Evolutionary conservation across 2,888 invertebrate species (phyloP), one percentile per base, ranked within the genome.

Genomic region (Dasysyrphus tricinctus): DNA sequence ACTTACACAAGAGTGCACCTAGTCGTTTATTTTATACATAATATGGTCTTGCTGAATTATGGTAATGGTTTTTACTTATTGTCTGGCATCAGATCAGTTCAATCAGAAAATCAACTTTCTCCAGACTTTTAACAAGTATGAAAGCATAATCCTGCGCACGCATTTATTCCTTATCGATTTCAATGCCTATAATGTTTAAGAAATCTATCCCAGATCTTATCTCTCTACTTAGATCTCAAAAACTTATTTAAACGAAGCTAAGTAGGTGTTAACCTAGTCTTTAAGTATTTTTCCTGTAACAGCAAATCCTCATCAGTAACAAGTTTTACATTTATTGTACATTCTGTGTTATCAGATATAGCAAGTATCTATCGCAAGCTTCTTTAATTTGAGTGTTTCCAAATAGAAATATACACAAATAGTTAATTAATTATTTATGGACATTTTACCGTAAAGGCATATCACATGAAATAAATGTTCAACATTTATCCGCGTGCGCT

Each of bases 201-300:
- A 37, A 16, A 24, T 19, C 32, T 32, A 29, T 69, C 6, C n/a
- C 39, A 7, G 39, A 44, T 12, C n/a, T 57, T 34, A 67, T 73
- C 39, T 19, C 12, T 3, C 5, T 24, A 47, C 32, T 12, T 65
- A 80, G 24, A 74, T 65, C 19, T 24, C 12, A 12, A 12, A 65
- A 37, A 42, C 47, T 37, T 59, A 32, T 49, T 24, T 56, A 44
- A 74, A 54, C n/a, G 29, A 47, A 61, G 54, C 59, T 79, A 80
- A 84, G 83, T 75, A 84, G 83, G 83, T 84, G 80, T 80, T 84
- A 84, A 59, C 83, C 80, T 16, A 65, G 34, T 65, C 70, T 54
- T 8, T 24, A 19, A 65, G n/a, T 9, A 63, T 12, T 69, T 14
- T 19, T 32, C 57, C 49, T 61, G 65, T 34, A 67, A 19, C 39